A percentile compares a stretch with the other conserved stretches of the same genome.
These are phyloP conservation scores for Perognathus longimembris DNA, from an alignment of 2,113 vertebrate species.

Conservation along the genomic window DNA sequence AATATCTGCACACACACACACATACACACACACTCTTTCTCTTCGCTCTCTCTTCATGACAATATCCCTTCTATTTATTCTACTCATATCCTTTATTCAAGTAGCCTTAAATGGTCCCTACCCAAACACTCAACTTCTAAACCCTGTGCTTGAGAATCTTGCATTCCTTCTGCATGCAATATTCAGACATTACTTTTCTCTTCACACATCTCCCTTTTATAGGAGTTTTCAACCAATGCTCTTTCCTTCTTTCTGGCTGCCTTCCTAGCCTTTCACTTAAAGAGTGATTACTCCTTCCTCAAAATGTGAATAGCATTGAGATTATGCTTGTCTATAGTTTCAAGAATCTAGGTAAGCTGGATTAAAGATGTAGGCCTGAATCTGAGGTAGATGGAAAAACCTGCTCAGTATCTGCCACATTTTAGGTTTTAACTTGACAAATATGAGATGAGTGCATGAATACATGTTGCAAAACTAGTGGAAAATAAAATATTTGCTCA, in stretches of 20 bases:
- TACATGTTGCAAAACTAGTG: slow-evolving; percentile 13
- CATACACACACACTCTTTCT: no score
- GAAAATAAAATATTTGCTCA: neutral
- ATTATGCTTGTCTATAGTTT: neutral
- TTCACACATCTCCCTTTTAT: neutral
- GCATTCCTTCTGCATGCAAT: neutral
- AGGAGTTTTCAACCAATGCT: neutral
- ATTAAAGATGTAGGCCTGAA: neutral
- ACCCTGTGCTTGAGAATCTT: neutral
- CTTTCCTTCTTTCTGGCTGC: neutral
- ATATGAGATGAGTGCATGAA: slow-evolving; percentile 27
- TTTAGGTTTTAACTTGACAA: slow-evolving; percentile 20
- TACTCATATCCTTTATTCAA: neutral
- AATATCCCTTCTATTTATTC: neutral
- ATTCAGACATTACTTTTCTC: neutral
- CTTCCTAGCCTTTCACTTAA: neutral
- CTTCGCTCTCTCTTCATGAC: no score
- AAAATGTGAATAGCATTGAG: neutral
- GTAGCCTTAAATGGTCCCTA: neutral
- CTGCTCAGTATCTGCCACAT: neutral
- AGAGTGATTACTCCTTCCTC: neutral
- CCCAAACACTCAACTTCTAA: neutral
- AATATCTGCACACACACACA: no score
- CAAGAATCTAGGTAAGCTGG: neutral
- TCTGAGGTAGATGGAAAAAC: neutral